Conservation (phyloP, 2,113 vertebrate genomes). For the Ptyas mucosa region DNA sequence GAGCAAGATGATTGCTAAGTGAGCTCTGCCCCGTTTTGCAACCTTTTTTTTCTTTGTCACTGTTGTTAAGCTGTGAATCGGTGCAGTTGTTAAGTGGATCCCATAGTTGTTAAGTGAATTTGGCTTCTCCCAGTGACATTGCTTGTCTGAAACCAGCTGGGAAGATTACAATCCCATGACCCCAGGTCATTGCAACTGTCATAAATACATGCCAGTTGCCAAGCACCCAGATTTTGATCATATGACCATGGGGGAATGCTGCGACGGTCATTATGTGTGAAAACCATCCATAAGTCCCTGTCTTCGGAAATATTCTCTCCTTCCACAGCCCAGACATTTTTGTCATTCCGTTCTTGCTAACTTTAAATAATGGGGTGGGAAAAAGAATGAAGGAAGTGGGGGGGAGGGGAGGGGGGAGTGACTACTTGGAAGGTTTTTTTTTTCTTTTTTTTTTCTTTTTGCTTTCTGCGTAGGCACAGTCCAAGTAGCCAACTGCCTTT, state of each 20-base stretch:
- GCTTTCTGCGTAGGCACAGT: background rate
- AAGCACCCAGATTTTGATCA: background rate
- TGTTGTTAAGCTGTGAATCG: background rate
- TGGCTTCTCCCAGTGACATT: background rate
- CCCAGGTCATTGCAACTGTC: background rate
- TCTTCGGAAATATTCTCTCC: background rate
- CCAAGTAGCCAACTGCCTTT: background rate
- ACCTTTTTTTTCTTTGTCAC: background rate
- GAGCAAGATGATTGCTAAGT: background rate
- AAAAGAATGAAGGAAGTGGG: background rate
- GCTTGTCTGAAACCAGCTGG: background rate
- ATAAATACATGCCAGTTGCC: background rate
- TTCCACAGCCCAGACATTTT: background rate
- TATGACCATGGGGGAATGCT: background rate
- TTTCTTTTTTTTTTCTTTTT: background rate
- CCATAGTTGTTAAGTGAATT: background rate
- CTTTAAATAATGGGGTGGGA: background rate
- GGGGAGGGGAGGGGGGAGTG: rapidly evolving
- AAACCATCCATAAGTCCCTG: background rate
- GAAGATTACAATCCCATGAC: background rate
- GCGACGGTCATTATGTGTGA: background rate
- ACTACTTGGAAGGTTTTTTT: background rate
- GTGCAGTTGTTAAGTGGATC: background rate
- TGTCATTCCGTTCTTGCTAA: background rate
- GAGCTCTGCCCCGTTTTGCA: background rate